Percentiles rank a stretch among this genome's conserved stretches.
Conservation (phyloP, 2,888 invertebrate genomes). For the Orthosia gothica region DNA sequence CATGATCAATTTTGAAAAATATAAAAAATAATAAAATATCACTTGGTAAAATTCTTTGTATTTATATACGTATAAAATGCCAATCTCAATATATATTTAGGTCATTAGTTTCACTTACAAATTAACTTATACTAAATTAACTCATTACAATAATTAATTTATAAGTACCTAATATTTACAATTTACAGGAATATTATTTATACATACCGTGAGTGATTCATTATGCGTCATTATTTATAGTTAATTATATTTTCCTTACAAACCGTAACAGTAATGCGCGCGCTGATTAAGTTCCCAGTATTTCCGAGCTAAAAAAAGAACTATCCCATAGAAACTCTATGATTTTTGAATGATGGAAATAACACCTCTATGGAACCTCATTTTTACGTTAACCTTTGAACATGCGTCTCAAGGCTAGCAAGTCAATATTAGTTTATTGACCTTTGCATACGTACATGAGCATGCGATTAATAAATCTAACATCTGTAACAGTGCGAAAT, state of each 20-base stretch:
- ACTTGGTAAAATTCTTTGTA: slow-evolving; percentile 61
- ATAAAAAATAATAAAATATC: slow-evolving; percentile 64
- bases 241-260: neutral
- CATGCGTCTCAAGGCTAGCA: slow-evolving; percentile 28
- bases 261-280: neutral
- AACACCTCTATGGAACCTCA: neutral
- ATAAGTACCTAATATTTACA: slow-evolving; percentile 62
- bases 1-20: slow-evolving; percentile 57
- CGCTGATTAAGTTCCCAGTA: neutral
- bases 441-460: neutral
- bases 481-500: neutral
- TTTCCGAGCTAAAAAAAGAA: neutral
- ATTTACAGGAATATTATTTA: slow-evolving; percentile 63
- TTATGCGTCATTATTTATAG: slow-evolving; percentile 25
- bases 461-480: neutral
- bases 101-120: slow-evolving; percentile 48
- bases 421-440: slow-evolving; percentile 33
- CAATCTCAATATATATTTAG: slow-evolving; percentile 57
- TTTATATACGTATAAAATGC: slow-evolving; percentile 54
- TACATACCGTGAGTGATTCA: slow-evolving; percentile 46
- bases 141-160: slow-evolving; percentile 18
- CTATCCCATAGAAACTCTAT: neutral
- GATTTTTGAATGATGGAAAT: neutral
- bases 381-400: neutral
- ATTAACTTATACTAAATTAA: slow-evolving; percentile 40